Percentiles rank a stretch among this genome's conserved stretches.
phyloP scores from a whole-genome alignment of 2,797 vertebrate species.

The Sebastes umbrosus region DNA sequence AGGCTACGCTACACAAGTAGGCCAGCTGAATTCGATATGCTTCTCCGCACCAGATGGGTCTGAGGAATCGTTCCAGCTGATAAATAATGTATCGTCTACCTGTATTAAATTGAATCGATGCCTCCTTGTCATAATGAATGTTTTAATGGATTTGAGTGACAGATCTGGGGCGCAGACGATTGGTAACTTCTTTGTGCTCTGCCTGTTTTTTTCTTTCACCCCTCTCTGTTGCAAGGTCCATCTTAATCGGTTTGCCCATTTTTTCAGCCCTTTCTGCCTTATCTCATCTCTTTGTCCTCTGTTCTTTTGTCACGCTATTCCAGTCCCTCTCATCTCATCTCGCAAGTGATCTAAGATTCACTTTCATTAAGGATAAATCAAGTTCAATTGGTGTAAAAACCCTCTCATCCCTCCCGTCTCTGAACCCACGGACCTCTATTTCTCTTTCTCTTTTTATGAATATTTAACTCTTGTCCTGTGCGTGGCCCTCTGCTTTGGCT shows the following conservation, averaged over 20 bases:
- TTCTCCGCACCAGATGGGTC: conserved; percentile 62
- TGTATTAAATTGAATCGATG: conserved; percentile 68
- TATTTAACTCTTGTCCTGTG: conserved; percentile 68
- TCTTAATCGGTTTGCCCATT: conserved; percentile 19
- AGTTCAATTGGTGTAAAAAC: conserved; percentile 8
- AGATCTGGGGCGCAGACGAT: conserved; percentile 54
- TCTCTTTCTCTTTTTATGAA: conserved; percentile 58
- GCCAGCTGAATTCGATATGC: conserved; percentile 66
- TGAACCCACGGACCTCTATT: conserved; percentile 26
- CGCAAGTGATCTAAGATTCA: conserved; percentile 7
- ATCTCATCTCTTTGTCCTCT: conserved; percentile 9
- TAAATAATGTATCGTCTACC: conserved; percentile 75
- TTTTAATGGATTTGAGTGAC: conserved; percentile 67
- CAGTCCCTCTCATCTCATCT: conserved; percentile 10
- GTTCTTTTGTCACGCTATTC: neutral
- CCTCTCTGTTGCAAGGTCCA: neutral
- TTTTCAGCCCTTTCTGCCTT: neutral
- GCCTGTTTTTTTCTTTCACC: neutral
- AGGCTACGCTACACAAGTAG: conserved; percentile 28
- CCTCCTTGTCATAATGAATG: conserved; percentile 66
- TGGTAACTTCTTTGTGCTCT: conserved; percentile 21
- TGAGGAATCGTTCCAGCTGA: conserved; percentile 58
- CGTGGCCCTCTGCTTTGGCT: conserved; percentile 50
- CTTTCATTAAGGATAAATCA: conserved; percentile 27
- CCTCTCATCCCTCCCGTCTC: conserved; percentile 19